These are phyloP conservation scores for Ylistrum balloti DNA, from an alignment of 1,140 invertebrate genomes.

Conservation along the genomic window DNA sequence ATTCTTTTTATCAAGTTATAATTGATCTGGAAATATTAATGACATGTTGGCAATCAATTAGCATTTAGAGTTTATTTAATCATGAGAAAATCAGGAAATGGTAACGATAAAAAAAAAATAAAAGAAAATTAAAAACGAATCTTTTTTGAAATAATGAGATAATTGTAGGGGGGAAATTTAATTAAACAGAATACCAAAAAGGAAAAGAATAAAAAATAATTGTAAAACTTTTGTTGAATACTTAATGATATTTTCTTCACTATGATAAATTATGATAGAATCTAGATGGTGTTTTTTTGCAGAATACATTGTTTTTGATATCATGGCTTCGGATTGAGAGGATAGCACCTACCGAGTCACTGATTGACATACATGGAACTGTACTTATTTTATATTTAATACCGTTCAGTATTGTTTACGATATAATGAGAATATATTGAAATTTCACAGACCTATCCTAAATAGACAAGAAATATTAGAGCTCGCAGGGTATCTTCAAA, in stretches of 20 bases:
- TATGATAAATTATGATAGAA: neutral
- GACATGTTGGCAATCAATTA: too few species aligned
- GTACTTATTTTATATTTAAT: constrained; percentile 36
- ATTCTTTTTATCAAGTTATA: too few species aligned
- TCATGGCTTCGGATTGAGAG: neutral
- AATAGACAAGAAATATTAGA: neutral
- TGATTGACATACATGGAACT: neutral
- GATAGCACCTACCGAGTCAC: neutral
- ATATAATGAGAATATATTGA: neutral
- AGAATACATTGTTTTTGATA: neutral
- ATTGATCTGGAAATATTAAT: too few species aligned
- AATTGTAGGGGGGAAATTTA: too few species aligned
- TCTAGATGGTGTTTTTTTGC: neutral
- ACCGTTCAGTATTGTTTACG: neutral
- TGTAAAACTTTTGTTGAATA: neutral
- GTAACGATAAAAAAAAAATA: too few species aligned
- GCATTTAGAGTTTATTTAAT: too few species aligned
- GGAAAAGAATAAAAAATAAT: too few species aligned
- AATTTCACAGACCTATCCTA: neutral
- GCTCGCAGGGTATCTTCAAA: constrained; percentile 16
- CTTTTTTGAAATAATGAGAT: too few species aligned
- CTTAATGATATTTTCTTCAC: neutral
- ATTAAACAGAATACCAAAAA: too few species aligned
- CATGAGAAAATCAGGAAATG: too few species aligned
- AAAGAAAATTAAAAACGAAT: too few species aligned